Base-by-base conservation (phyloP, 2,888 invertebrate genomes). In the Hecatera dysodea region DNA sequence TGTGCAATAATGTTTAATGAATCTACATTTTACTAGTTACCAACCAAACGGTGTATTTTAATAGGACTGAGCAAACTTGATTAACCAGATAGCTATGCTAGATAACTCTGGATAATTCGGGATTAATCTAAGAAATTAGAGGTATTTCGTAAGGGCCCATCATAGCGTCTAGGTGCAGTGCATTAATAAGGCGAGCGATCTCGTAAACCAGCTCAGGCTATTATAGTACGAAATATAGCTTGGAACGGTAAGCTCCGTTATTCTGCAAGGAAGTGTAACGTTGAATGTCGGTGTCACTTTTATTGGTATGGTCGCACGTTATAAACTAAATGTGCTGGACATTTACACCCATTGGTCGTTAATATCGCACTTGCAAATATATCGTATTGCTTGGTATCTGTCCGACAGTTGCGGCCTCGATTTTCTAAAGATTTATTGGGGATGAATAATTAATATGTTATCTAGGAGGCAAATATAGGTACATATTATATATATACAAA, bases 191-290 rank as follows among this genome's bases (percentile, higher is more conserved):
- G 19, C 56, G 53, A 50, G 60, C 42, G 42, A 75, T 72, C 67
- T 80, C 59, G 63, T 76, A 70, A 77, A 83, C 78, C 59, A 74
- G 66, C 62, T 46, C 60, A 62, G 64, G 68, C 81, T 80, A 81
- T 84, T 74, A 75, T 81, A 85, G 86, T 83, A 86, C 84, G 76
- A 92, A 92, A 91, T 93, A 91, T 90, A 88, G 84, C 81, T 80
- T 84, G 74, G 79, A 90, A 92, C 92, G 91, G 92, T 92, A 93
- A 86, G 87, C 46, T 79, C 93, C 93, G 93, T 93, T 93, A 93
- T 76, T 78, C 77, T 83, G 70, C 74, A 72, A 77, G 80, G 64
- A 80, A 89, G 86, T 90, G 86, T 90, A 90, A 88, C 88, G 88
- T 86, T 81, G 83, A 78, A 74, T 72, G 68, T 71, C 67, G 70